phyloP scores from a whole-genome alignment of 2,113 vertebrate genomes.

The Ancistrus triradiatus region DNA sequence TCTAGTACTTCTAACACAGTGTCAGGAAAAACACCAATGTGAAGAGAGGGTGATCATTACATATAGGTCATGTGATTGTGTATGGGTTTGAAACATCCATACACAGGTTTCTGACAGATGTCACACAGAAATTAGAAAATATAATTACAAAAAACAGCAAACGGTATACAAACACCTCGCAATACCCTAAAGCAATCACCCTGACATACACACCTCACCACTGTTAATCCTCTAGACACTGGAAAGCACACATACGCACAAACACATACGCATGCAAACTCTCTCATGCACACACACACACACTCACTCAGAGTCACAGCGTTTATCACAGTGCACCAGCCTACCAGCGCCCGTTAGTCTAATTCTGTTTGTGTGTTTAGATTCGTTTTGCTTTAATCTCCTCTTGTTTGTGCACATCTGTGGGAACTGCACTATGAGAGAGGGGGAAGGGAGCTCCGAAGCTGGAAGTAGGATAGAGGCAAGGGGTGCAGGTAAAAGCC shows the following conservation, averaged over 20 bases:
- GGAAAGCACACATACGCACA: constrained; percentile 50
- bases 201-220: constrained; percentile 71
- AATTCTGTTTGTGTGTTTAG: constrained; percentile 78
- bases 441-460: constrained; percentile 38
- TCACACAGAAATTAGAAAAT: constrained; percentile 61
- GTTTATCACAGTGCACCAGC: constrained; percentile 75
- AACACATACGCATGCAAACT: constrained; percentile 26
- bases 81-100: background rate
- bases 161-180: constrained; percentile 68
- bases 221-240: constrained; percentile 73
- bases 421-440: constrained; percentile 59
- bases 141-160: constrained; percentile 72
- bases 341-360: constrained; percentile 74
- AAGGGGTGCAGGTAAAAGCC: constrained; percentile 31
- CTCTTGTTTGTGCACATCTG: constrained; percentile 75
- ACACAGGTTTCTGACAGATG: constrained; percentile 53
- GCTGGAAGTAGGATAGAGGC: constrained; percentile 26
- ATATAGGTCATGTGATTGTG: background rate
- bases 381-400: constrained; percentile 76
- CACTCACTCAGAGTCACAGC: constrained; percentile 65
- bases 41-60: background rate
- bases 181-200: constrained; percentile 71
- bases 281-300: constrained; percentile 43
- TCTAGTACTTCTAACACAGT: too few species aligned
- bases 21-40: background rate